A percentile compares a stretch with the other conserved stretches of the same genome.
These are phyloP conservation scores for Chelon labrosus DNA, from an alignment of 2,797 vertebrate species.

Conservation along the genomic window DNA sequence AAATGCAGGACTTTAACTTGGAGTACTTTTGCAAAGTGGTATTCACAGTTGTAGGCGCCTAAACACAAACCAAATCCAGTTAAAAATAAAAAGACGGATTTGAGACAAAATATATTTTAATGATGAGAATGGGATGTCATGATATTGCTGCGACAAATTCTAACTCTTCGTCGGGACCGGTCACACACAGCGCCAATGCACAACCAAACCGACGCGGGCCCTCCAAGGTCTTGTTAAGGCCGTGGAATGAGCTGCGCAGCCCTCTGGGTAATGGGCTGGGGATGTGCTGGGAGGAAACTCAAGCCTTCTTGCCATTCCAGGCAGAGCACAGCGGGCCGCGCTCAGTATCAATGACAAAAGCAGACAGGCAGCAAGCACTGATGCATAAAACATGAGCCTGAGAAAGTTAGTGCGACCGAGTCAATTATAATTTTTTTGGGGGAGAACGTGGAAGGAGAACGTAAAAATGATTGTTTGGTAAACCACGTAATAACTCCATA, in stretches of 20 bases:
- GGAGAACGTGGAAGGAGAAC: constrained; percentile 25
- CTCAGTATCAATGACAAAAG: constrained; percentile 79
- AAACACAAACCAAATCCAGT: background rate
- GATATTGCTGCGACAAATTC: background rate
- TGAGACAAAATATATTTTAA: background rate
- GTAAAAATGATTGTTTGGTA: constrained; percentile 33
- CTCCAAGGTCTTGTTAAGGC: constrained; percentile 69
- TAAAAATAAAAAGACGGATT: background rate
- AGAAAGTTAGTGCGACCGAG: constrained; percentile 62
- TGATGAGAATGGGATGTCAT: background rate
- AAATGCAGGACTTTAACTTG: background rate
- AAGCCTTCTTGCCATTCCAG: constrained; percentile 72
- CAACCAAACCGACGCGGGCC: constrained; percentile 19
- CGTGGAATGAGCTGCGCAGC: constrained; percentile 66
- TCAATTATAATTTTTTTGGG: constrained; percentile 49
- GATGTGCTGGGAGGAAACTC: constrained; percentile 73
- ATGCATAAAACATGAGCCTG: constrained; percentile 81
- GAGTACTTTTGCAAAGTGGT: background rate
- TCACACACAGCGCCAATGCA: constrained; percentile 17
- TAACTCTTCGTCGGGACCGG: background rate
- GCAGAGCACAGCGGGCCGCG: constrained; percentile 63
- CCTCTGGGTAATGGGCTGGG: constrained; percentile 69
- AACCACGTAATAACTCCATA: constrained; percentile 26
- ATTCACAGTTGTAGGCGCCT: too few relatives aligned
- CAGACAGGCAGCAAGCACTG: constrained; percentile 74